These are phyloP conservation scores for Crotalus helleri DNA, from an alignment of 2,113 vertebrate species.

Conservation along the genomic window DNA sequence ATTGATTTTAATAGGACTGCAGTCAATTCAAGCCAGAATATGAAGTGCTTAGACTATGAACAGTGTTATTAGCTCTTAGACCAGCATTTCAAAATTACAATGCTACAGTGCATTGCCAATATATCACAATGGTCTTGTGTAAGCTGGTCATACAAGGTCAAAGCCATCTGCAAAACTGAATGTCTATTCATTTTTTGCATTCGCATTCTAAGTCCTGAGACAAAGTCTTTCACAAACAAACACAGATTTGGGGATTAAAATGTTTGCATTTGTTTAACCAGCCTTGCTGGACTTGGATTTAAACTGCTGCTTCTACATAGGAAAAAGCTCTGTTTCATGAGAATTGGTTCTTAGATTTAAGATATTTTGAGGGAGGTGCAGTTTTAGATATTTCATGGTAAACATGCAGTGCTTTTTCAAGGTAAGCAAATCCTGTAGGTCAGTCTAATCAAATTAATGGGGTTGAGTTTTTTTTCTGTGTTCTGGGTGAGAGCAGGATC, in stretches of 20 bases:
- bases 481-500: conserved; percentile 44
- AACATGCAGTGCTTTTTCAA: conserved; percentile 14
- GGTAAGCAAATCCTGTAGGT: conserved; percentile 11
- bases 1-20: neutral
- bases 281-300: neutral
- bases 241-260: neutral
- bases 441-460: conserved; percentile 27
- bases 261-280: neutral
- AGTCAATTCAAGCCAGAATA: neutral
- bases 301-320: neutral
- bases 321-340: neutral
- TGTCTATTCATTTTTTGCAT: neutral
- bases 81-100: neutral
- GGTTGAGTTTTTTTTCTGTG: conserved; percentile 28
- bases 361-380: neutral
- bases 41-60: neutral
- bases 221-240: neutral
- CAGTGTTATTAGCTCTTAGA: neutral
- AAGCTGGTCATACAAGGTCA: neutral
- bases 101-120: neutral
- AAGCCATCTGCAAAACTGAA: neutral
- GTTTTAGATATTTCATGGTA: neutral
- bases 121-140: neutral
- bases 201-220: neutral
- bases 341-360: neutral